These are phyloP conservation scores for Subacronicta megacephala DNA, from an alignment of 2,888 invertebrate species.

Conservation along the genomic window DNA sequence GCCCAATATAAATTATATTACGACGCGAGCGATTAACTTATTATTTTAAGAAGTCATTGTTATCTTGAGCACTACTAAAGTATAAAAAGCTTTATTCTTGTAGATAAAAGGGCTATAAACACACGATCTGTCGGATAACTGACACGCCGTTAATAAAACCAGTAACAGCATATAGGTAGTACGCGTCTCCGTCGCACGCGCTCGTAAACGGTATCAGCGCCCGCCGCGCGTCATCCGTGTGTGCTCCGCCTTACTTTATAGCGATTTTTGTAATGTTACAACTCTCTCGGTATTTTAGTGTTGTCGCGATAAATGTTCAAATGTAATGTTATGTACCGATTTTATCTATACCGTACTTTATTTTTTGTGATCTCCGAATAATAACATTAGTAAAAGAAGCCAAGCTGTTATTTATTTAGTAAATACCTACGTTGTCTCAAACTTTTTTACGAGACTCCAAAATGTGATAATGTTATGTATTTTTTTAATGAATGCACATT, in stretches of 20 bases:
- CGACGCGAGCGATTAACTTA: constrained; percentile 25
- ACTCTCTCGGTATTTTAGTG: constrained; percentile 45
- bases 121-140: constrained; percentile 52
- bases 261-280: constrained; percentile 44
- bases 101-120: constrained; percentile 56
- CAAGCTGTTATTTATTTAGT: not conserved
- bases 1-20: not conserved
- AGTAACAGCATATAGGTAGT: constrained; percentile 24
- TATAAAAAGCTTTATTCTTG: constrained; percentile 53
- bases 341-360: constrained; percentile 12
- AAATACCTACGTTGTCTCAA: too few relatives aligned
- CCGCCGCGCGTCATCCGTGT: constrained; percentile 22
- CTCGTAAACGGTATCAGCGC: constrained; percentile 53
- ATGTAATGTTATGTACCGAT: constrained; percentile 24
- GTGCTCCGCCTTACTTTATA: constrained; percentile 49
- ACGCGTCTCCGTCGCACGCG: constrained; percentile 19
- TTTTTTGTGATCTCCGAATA: constrained; percentile 10
- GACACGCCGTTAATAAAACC: constrained; percentile 50
- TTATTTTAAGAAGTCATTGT: constrained; percentile 34
- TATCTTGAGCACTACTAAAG: constrained; percentile 42
- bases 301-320: constrained; percentile 43
- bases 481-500: too few relatives aligned
- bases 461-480: too few relatives aligned
- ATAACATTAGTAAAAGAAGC: not conserved
- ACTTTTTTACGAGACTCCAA: too few relatives aligned